phyloP scores from a whole-genome alignment of 2,888 invertebrate species.

The Tachina fera region DNA sequence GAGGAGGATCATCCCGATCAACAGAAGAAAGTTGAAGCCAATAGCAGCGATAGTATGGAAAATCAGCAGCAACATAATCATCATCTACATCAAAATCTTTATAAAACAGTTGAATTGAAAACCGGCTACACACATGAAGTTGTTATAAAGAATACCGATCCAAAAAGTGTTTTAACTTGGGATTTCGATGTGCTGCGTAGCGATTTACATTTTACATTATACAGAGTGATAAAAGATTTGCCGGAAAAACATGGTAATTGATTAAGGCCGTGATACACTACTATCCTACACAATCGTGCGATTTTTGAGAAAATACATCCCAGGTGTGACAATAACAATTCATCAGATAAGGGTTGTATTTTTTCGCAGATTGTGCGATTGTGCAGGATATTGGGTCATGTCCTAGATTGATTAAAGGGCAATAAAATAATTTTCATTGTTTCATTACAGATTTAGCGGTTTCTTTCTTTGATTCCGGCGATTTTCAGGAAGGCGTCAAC shows the following conservation, averaged over 20 bases:
- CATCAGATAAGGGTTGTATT: no score
- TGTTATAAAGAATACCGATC: conserved; percentile 90
- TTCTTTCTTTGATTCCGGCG: conserved; percentile 86
- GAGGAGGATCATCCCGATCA: conserved; percentile 77
- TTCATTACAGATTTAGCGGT: conserved; percentile 80
- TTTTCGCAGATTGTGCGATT: no score
- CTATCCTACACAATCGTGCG: no score
- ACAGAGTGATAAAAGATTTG: conserved; percentile 80
- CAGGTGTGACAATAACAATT: no score
- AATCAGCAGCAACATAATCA: conserved; percentile 45
- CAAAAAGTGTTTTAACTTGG: conserved; percentile 96
- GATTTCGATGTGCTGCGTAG: conserved; percentile 97
- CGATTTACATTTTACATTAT: conserved; percentile 93
- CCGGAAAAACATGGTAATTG: conserved; percentile 79
- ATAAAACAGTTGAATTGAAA: conserved; percentile 80
- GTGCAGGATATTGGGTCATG: no score
- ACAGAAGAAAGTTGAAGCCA: conserved; percentile 53
- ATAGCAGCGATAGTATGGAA: conserved; percentile 67
- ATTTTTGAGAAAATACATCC: no score
- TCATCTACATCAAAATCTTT: conserved; percentile 81
- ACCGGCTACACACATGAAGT: conserved; percentile 88
- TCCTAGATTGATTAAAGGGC: not conserved
- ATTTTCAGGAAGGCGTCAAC: conserved; percentile 90
- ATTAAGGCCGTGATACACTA: no score
- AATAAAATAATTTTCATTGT: not conserved